These are phyloP conservation scores for Chironomus tentans DNA, from an alignment of 2,888 invertebrate species.

Conservation along the genomic window DNA sequence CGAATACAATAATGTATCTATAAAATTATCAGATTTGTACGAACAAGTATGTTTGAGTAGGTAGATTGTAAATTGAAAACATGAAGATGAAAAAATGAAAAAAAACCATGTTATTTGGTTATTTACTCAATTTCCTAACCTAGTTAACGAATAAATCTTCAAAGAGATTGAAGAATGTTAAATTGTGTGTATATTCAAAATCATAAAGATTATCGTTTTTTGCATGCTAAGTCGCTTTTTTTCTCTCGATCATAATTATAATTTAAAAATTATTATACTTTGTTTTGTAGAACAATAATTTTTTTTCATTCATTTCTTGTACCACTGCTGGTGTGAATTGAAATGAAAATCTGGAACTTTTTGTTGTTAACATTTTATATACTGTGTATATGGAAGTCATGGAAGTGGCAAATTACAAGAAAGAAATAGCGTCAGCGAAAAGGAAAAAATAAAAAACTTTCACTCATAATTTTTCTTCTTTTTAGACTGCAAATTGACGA, in stretches of 20 bases:
- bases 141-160: not conserved
- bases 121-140: constrained; percentile 4
- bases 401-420: not conserved
- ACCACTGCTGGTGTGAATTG: not conserved
- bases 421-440: not conserved
- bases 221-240: not conserved
- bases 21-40: too few relatives aligned
- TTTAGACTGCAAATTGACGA: not conserved
- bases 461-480: constrained; percentile 17
- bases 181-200: not conserved
- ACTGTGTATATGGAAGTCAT: not conserved
- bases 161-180: constrained; percentile 4
- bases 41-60: too few relatives aligned
- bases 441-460: constrained; percentile 12
- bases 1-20: too few relatives aligned
- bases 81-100: not conserved
- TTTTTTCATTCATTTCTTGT: not conserved
- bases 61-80: too few relatives aligned
- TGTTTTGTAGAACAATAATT: constrained; percentile 9
- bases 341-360: constrained; percentile 15
- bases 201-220: constrained; percentile 7
- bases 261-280: not conserved
- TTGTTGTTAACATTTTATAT: not conserved
- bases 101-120: not conserved
- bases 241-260: not conserved